These are phyloP conservation scores for Agrotis puta DNA, from an alignment of 2,888 invertebrate species.

Conservation along the genomic window DNA sequence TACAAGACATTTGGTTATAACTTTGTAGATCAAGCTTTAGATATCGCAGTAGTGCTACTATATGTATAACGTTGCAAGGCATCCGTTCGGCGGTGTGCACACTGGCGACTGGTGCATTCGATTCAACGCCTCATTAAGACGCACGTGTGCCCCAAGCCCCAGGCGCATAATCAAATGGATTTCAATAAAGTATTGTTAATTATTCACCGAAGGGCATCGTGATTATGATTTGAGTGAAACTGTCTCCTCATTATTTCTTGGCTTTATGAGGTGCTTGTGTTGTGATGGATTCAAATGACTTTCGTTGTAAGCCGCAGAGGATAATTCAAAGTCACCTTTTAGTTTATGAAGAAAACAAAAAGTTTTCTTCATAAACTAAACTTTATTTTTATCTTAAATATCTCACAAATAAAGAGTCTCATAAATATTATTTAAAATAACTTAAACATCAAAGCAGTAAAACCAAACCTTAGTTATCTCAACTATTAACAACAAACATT, in stretches of 20 bases:
- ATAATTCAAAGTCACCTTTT: background rate
- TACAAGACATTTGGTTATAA: conserved; percentile 28
- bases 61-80: conserved; percentile 13
- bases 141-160: conserved; percentile 53
- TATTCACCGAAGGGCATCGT: conserved; percentile 59
- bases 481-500: conserved; percentile 19
- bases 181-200: conserved; percentile 67
- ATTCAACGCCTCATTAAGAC: conserved; percentile 58
- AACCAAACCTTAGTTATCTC: conserved; percentile 3
- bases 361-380: background rate
- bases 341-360: too few relatives aligned
- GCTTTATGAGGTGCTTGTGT: conserved; percentile 14
- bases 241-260: conserved; percentile 48
- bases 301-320: background rate
- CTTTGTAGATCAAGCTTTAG: conserved; percentile 18
- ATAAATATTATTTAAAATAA: background rate
- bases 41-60: conserved; percentile 10
- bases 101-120: conserved; percentile 42
- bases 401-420: background rate
- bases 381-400: background rate
- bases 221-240: conserved; percentile 51
- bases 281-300: background rate
- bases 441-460: background rate
- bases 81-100: conserved; percentile 36
- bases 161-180: conserved; percentile 61